Conservation (phyloP, 2,113 vertebrate species). For the Colistium nudipinnis region DNA sequence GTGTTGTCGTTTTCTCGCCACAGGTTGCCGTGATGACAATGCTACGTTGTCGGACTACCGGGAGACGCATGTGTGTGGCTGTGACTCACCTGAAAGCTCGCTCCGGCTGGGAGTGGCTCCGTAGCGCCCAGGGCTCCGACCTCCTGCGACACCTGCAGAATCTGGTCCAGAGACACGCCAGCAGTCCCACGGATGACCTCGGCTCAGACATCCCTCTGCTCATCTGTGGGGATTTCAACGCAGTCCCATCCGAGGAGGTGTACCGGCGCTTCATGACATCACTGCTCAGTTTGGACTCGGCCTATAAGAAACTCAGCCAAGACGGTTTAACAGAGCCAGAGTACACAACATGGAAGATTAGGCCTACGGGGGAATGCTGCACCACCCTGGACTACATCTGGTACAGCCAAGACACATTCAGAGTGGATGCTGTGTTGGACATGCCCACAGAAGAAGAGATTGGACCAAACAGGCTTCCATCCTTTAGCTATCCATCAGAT, state of each 20-base stretch:
- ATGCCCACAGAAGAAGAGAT: slow-evolving; percentile 94
- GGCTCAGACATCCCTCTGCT: slow-evolving; percentile 80
- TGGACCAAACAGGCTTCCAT: slow-evolving; percentile 94
- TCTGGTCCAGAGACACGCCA: slow-evolving; percentile 75
- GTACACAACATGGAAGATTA: slow-evolving; percentile 97
- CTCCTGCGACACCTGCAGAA: slow-evolving; percentile 89
- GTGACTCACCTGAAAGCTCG: slow-evolving; percentile 96
- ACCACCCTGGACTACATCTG: slow-evolving; percentile 97
- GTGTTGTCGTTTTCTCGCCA: background rate
- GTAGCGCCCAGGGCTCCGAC: slow-evolving; percentile 91
- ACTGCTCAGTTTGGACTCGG: slow-evolving; percentile 90
- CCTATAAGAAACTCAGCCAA: slow-evolving; percentile 90
- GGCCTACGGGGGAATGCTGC: slow-evolving; percentile 91
- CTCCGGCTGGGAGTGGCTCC: slow-evolving; percentile 92
- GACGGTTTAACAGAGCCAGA: slow-evolving; percentile 89
- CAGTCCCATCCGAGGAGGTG: slow-evolving; percentile 91
- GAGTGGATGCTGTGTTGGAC: slow-evolving; percentile 85
- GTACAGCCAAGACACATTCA: slow-evolving; percentile 87
- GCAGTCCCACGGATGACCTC: background rate
- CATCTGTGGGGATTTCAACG: slow-evolving; percentile 96
- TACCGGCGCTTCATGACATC: slow-evolving; percentile 89
- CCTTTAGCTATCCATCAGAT: slow-evolving; percentile 93
- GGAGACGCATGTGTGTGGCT: slow-evolving; percentile 82
- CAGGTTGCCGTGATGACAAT: slow-evolving; percentile 89
- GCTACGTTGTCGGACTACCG: slow-evolving; percentile 84